Evolutionary conservation across 1,140 invertebrate genomes (phyloP).

Genomic region (Melipona quadrifasciata): DNA sequence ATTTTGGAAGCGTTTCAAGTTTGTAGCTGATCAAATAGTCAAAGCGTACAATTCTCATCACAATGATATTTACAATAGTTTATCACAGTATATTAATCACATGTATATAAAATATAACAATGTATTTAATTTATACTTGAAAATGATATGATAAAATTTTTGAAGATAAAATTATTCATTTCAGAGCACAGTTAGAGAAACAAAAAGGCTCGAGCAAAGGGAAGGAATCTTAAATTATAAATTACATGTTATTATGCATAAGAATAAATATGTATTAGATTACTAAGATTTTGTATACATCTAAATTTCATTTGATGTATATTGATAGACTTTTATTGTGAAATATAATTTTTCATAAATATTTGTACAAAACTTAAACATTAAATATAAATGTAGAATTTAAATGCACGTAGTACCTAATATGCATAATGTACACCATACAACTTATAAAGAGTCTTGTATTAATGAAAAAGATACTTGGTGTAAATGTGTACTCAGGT

Average conservation of each 20-base stretch:
- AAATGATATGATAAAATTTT: not conserved
- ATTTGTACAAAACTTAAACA: slow-evolving; percentile 66
- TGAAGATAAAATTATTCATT: slow-evolving; percentile 58
- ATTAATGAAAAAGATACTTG: slow-evolving; percentile 61
- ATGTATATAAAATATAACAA: not conserved
- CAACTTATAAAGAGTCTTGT: slow-evolving; percentile 31
- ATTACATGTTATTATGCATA: slow-evolving; percentile 38
- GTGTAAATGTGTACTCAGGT: slow-evolving; percentile 66
- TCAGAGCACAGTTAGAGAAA: slow-evolving; percentile 79
- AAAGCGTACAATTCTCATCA: not conserved
- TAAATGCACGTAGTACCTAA: slow-evolving; percentile 41
- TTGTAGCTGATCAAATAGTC: not conserved
- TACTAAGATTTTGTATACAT: slow-evolving; percentile 35
- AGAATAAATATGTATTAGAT: slow-evolving; percentile 55
- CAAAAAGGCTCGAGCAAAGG: slow-evolving; percentile 68
- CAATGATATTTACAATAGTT: not conserved
- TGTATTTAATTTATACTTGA: not conserved
- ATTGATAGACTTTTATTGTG: slow-evolving; percentile 45
- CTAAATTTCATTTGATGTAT: slow-evolving; percentile 28
- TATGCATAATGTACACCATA: not conserved
- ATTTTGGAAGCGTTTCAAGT: not conserved
- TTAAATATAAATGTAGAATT: slow-evolving; percentile 55
- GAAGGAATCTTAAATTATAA: slow-evolving; percentile 52
- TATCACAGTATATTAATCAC: not conserved
- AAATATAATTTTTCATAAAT: slow-evolving; percentile 52